A percentile compares a stretch with the other conserved stretches of the same genome.
Conservation (phyloP, 2,113 vertebrate species). For the Baryphthengus martii region DNA sequence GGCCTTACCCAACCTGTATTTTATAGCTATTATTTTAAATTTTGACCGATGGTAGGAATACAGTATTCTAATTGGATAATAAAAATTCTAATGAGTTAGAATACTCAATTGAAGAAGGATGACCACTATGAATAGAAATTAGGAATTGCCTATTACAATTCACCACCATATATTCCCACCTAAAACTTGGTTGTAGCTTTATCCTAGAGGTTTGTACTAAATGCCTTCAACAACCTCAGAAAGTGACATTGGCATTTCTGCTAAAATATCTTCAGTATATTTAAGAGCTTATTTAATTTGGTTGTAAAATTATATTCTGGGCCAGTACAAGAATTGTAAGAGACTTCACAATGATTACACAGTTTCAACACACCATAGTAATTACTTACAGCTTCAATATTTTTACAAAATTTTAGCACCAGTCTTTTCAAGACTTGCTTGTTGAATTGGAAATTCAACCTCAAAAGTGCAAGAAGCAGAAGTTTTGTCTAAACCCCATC, state of each 20-base stretch:
- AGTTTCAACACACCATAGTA: not conserved
- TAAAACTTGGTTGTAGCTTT: not conserved
- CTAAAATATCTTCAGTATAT: not conserved
- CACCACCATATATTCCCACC: not conserved
- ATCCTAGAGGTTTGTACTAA: not conserved
- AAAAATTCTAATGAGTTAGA: conserved; percentile 13
- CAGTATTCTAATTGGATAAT: not conserved
- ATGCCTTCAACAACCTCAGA: not conserved
- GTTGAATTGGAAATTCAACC: not conserved
- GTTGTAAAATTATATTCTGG: not conserved
- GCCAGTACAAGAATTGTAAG: not conserved
- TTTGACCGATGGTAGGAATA: not conserved
- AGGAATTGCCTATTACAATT: not conserved
- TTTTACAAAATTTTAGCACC: not conserved
- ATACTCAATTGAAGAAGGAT: not conserved
- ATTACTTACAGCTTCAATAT: not conserved
- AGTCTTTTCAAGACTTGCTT: not conserved
- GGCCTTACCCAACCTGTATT: not conserved
- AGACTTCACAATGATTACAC: not conserved
- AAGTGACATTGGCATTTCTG: not conserved
- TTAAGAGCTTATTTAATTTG: not conserved
- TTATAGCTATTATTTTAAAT: conserved; percentile 6
- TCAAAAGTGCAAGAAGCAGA: not conserved
- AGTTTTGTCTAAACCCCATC: not conserved
- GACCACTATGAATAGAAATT: not conserved